These are phyloP conservation scores for Lophotis ruficrista DNA, from an alignment of 2,113 vertebrate species.

Conservation along the genomic window DNA sequence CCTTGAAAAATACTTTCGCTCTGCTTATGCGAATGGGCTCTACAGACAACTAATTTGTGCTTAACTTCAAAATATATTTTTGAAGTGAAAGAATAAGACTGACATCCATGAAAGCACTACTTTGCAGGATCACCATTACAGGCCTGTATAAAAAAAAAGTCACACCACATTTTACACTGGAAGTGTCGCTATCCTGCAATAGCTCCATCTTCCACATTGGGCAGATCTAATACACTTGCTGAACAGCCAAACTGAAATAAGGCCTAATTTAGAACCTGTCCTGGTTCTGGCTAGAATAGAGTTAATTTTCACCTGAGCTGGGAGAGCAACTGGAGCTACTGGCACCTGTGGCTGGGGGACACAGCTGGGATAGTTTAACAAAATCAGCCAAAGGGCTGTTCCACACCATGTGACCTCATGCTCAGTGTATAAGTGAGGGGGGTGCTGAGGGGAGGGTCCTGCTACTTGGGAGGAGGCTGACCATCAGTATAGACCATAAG, in stretches of 20 bases:
- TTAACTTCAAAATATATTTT: not conserved
- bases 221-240: not conserved
- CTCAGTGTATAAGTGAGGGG: no score
- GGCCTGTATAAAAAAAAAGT: not conserved
- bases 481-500: no score
- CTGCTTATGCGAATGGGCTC: not conserved
- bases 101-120: not conserved
- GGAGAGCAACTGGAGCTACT: no score
- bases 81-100: not conserved
- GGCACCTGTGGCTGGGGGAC: no score
- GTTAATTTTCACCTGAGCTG: no score
- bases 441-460: no score
- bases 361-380: no score
- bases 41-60: not conserved
- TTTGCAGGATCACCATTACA: not conserved
- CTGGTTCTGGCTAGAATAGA: no score
- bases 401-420: no score
- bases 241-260: not conserved
- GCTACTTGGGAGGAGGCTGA: no score
- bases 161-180: not conserved
- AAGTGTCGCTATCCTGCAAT: not conserved
- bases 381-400: no score
- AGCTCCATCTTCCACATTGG: accelerated
- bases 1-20: not conserved
- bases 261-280: not conserved